These are phyloP conservation scores for Pogonus chalceus DNA, from an alignment of 1,140 invertebrate genomes.

Conservation along the genomic window DNA sequence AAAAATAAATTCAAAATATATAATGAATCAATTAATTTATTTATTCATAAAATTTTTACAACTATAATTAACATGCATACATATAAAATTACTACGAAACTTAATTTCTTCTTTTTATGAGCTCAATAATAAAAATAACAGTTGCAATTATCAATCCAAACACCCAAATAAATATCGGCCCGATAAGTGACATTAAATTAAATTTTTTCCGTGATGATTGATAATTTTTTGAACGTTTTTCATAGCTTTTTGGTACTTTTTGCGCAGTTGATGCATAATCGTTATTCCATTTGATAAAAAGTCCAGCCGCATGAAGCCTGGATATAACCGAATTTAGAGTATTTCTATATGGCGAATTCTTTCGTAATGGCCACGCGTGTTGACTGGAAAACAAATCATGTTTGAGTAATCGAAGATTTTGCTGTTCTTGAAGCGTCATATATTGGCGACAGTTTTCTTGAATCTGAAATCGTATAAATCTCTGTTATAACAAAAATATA, in stretches of 20 bases:
- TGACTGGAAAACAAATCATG: neutral
- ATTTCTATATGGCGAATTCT: neutral
- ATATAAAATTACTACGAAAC: no score
- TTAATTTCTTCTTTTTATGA: no score
- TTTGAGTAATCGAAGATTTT: neutral
- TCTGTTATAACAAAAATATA: no score
- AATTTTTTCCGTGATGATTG: neutral
- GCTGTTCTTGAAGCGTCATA: neutral
- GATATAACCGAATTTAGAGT: neutral
- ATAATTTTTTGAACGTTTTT: neutral
- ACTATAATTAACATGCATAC: no score
- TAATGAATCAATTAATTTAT: no score
- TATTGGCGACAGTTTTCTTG: neutral
- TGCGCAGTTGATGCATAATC: neutral
- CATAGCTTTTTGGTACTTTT: neutral
- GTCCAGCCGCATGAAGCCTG: neutral
- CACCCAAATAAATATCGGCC: neutral
- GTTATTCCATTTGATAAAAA: neutral
- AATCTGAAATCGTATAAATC: no score
- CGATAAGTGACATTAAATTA: neutral
- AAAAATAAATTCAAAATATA: no score
- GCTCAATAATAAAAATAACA: neutral
- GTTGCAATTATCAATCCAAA: neutral
- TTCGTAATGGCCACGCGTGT: neutral
- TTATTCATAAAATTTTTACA: no score